These are phyloP conservation scores for Scomber scombrus DNA, from an alignment of 2,113 vertebrate species.

Conservation along the genomic window DNA sequence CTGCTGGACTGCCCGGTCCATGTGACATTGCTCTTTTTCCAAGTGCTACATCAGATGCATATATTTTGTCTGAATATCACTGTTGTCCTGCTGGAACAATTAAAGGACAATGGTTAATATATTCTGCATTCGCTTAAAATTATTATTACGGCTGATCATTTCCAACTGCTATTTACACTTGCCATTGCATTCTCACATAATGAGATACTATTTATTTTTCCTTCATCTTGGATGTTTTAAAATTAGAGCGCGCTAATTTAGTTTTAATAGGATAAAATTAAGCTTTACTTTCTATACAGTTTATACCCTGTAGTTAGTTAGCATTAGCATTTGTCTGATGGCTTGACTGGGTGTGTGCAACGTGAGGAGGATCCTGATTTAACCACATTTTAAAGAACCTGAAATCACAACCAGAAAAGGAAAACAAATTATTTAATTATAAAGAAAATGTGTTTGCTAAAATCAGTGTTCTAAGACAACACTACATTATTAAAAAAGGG, in stretches of 20 bases:
- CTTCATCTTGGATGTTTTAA: background rate
- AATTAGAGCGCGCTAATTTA: background rate
- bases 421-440: too few species aligned
- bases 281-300: background rate
- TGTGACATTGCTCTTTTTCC: slow-evolving; percentile 14
- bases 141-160: background rate
- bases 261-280: background rate
- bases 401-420: too few species aligned
- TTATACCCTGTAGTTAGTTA: background rate
- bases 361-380: too few species aligned
- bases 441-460: too few species aligned
- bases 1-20: slow-evolving; percentile 21
- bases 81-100: slow-evolving; percentile 39
- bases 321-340: background rate
- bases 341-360: background rate
- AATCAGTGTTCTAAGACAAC: too few species aligned
- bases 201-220: background rate
- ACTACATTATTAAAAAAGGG: too few species aligned
- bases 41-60: slow-evolving; percentile 30
- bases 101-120: slow-evolving; percentile 29
- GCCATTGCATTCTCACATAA: background rate
- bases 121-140: background rate
- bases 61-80: slow-evolving; percentile 18
- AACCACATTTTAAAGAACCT: too few species aligned
- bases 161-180: background rate